Evolutionary conservation across 2,888 invertebrate genomes (phyloP).

Genomic region (Pyrocoelia pectoralis): DNA sequence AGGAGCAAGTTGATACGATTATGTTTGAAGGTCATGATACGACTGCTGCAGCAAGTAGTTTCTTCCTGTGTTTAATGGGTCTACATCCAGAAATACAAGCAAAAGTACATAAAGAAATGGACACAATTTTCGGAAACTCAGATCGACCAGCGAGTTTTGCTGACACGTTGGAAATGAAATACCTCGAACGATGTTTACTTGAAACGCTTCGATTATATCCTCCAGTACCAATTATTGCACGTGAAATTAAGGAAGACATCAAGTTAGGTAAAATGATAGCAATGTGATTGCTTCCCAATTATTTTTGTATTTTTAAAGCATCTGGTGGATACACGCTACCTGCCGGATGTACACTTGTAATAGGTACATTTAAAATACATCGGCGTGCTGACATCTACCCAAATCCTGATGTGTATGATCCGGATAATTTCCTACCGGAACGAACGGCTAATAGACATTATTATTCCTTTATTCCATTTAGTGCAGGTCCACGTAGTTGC

Average conservation of each 20-base stretch:
- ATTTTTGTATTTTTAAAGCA: not conserved
- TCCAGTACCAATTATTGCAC: conserved; percentile 80
- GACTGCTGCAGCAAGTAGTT: conserved; percentile 86
- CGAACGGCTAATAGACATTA: conserved; percentile 78
- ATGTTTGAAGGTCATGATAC: conserved; percentile 92
- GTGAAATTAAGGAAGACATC: conserved; percentile 73
- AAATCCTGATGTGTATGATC: conserved; percentile 76
- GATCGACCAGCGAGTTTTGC: conserved; percentile 78
- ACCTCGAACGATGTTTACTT: conserved; percentile 79
- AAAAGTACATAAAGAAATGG: conserved; percentile 75
- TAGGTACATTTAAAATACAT: conserved; percentile 74
- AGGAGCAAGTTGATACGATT: conserved; percentile 86
- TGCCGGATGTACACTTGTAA: conserved; percentile 73
- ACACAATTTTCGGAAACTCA: conserved; percentile 79
- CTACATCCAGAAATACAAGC: conserved; percentile 81
- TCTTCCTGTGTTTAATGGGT: conserved; percentile 84
- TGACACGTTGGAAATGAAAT: conserved; percentile 83
- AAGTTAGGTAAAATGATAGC: conserved; percentile 64
- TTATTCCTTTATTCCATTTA: conserved; percentile 82
- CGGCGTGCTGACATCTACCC: conserved; percentile 72
- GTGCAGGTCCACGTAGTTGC: conserved; percentile 82
- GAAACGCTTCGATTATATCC: conserved; percentile 81
- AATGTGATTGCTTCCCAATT: too few relatives aligned
- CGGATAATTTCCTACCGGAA: conserved; percentile 82
- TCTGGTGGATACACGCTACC: conserved; percentile 56